Percentiles rank a stretch among this genome's conserved stretches.
Conservation (phyloP, 2,797 vertebrate species). For the Tapirus indicus region DNA sequence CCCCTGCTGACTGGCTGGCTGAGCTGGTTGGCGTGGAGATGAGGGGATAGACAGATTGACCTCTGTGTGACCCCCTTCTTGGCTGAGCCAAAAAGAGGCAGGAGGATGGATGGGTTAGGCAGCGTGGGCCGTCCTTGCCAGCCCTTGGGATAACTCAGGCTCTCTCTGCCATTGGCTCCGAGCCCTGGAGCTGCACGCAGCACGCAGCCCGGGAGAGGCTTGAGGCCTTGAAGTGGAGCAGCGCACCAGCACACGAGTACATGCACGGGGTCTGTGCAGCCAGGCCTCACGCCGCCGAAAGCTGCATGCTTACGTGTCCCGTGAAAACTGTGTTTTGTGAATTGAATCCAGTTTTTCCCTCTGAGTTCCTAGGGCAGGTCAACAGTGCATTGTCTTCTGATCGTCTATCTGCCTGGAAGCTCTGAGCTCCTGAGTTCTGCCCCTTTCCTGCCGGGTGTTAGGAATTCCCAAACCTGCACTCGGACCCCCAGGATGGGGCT, state of each 20-base stretch:
- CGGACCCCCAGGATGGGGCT: not conserved
- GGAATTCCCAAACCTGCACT: not conserved
- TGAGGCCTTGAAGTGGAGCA: not conserved
- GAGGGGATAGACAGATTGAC: conserved; percentile 79
- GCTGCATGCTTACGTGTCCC: not conserved
- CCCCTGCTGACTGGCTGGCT: conserved; percentile 40
- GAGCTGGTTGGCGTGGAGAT: conserved; percentile 79
- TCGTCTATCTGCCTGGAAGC: not conserved
- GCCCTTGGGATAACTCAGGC: conserved; percentile 71
- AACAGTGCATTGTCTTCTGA: not conserved
- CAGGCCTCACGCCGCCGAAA: fast-evolving
- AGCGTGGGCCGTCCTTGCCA: conserved; percentile 39
- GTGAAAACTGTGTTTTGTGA: not conserved
- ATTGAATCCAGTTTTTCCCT: not conserved
- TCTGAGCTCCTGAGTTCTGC: not conserved
- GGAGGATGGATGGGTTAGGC: conserved; percentile 77
- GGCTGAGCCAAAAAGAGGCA: conserved; percentile 70
- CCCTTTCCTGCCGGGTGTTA: fast-evolving
- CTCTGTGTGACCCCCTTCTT: conserved; percentile 75
- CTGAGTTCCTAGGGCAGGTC: not conserved
- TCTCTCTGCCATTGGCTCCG: conserved; percentile 70
- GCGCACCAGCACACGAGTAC: not conserved
- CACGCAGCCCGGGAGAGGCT: not conserved
- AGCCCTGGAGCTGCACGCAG: conserved; percentile 8
- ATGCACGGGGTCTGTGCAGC: not conserved